A percentile compares a stretch with the other conserved stretches of the same genome.
Evolutionary conservation across 2,888 invertebrate species (phyloP).

Genomic region (Trissolcus japonicus): DNA sequence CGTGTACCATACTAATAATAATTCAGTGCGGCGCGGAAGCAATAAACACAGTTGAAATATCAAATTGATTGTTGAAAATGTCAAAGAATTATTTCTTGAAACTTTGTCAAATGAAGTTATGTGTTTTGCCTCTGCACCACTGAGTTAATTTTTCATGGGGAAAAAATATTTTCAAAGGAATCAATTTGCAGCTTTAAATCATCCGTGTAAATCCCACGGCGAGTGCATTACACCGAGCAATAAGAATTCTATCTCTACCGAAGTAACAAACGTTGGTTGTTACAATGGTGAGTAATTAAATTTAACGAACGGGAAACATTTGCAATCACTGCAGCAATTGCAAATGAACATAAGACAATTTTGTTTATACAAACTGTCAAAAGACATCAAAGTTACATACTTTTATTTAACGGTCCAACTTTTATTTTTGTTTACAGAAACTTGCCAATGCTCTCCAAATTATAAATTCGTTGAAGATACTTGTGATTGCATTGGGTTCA

Average conservation of each 20-base stretch:
- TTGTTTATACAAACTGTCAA: too few species aligned
- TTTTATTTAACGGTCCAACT: not conserved
- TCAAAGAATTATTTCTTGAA: not conserved
- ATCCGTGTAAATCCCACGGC: constrained; percentile 60
- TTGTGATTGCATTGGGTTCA: constrained; percentile 53
- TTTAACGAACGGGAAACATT: constrained; percentile 7
- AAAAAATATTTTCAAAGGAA: constrained; percentile 3
- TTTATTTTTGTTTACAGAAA: constrained; percentile 56
- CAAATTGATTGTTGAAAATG: too few species aligned
- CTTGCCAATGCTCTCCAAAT: constrained; percentile 66
- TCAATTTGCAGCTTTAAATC: constrained; percentile 58
- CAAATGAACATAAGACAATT: too few species aligned
- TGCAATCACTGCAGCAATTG: not conserved
- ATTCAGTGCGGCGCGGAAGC: too few species aligned
- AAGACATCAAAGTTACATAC: not conserved
- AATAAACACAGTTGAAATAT: too few species aligned
- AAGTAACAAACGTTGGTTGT: constrained; percentile 69
- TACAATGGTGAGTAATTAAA: constrained; percentile 57
- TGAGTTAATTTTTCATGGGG: not conserved
- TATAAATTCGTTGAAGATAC: constrained; percentile 65
- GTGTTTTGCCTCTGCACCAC: not conserved
- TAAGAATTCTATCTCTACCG: constrained; percentile 61
- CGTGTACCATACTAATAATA: too few species aligned
- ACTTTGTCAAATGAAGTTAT: not conserved
- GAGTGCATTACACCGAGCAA: constrained; percentile 67